These are phyloP conservation scores for Silurus glanis DNA, from an alignment of 2,113 vertebrate genomes.

Conservation along the genomic window DNA sequence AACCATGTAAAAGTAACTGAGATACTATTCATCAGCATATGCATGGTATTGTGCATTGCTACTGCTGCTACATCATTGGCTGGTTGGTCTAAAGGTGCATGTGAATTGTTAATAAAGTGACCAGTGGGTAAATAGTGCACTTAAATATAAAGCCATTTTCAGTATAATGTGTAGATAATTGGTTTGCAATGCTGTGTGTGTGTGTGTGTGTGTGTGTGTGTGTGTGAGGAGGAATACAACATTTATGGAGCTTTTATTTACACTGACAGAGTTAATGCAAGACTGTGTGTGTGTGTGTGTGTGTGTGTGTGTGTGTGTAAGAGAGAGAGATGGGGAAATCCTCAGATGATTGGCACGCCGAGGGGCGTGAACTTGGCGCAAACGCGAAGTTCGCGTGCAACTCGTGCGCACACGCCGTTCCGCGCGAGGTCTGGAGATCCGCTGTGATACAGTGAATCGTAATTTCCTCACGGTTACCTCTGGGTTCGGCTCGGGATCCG, in stretches of 20 bases:
- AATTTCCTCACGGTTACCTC: neutral
- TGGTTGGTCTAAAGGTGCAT: neutral
- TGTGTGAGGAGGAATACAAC: neutral
- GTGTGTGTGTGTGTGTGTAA: neutral
- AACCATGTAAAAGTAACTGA: no score
- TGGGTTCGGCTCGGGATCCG: neutral
- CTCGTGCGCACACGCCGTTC: neutral
- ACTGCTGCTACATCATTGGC: neutral
- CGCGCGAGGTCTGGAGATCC: neutral
- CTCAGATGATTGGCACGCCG: neutral
- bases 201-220: neutral
- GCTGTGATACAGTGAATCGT: no score
- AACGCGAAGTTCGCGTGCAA: neutral
- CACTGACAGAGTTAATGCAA: no score
- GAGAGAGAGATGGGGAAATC: neutral
- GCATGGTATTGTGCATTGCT: neutral
- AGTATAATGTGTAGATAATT: neutral
- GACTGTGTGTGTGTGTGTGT: neutral
- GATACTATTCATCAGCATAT: neutral
- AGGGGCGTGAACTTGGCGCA: constrained; percentile 10
- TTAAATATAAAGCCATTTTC: neutral
- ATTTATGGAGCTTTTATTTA: no score
- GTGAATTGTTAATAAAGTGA: neutral
- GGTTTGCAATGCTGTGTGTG: neutral
- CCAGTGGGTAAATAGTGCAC: neutral